Conservation (phyloP, 1,140 invertebrate genomes). For the Scaptomyza pallida region DNA sequence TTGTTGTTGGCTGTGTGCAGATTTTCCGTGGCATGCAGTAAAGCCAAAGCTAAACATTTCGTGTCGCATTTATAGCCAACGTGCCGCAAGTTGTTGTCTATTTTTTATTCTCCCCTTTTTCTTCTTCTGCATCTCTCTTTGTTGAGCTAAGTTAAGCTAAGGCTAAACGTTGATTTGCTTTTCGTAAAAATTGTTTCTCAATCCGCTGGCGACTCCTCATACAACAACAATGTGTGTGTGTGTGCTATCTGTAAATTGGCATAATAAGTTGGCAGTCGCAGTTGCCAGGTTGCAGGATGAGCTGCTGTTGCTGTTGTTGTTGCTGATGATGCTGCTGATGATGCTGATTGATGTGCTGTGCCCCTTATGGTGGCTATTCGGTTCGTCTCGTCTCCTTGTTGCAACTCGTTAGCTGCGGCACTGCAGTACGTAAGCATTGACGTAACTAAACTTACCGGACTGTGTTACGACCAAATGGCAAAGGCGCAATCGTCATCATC, state of each 20-base stretch:
- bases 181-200: slow-evolving; percentile 73
- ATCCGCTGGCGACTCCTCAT: slow-evolving; percentile 54
- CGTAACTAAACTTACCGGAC: slow-evolving; percentile 33
- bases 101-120: slow-evolving; percentile 26
- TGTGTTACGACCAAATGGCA: neutral
- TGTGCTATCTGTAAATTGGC: slow-evolving; percentile 53
- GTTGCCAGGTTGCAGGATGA: slow-evolving; percentile 30
- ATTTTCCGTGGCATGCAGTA: slow-evolving; percentile 58
- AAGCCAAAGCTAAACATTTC: slow-evolving; percentile 68
- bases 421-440: slow-evolving; percentile 30
- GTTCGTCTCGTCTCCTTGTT: neutral
- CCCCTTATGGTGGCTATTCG: neutral
- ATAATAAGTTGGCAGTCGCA: slow-evolving; percentile 59
- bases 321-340: neutral
- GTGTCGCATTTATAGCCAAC: slow-evolving; percentile 80
- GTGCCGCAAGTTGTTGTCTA: slow-evolving; percentile 59
- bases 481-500: neutral
- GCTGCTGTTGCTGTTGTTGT: slow-evolving; percentile 7
- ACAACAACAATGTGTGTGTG: slow-evolving; percentile 4
- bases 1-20: slow-evolving; percentile 50
- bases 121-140: slow-evolving; percentile 7
- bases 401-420: slow-evolving; percentile 2
- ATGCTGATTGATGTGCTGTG: slow-evolving; percentile 36
- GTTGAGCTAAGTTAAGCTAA: neutral
- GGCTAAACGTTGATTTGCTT: slow-evolving; percentile 75